Percentiles rank a stretch among this genome's conserved stretches.
Conservation (phyloP, 2,888 invertebrate species). For the Perizoma affinitatum region DNA sequence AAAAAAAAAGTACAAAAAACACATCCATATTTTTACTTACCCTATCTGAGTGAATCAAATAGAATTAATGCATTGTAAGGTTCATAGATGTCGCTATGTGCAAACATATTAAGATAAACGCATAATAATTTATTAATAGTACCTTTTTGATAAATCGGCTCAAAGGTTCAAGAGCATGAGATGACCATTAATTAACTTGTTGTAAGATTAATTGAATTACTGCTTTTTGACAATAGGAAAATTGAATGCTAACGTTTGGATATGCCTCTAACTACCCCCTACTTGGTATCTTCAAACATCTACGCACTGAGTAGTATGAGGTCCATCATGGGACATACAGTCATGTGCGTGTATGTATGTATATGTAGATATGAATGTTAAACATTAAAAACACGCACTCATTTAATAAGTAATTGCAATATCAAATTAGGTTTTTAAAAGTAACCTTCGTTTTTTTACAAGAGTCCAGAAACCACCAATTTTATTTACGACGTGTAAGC, state of each 20-base stretch:
- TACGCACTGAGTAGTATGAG: too few species aligned
- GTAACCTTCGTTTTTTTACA: slow-evolving; percentile 58
- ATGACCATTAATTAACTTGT: slow-evolving; percentile 17
- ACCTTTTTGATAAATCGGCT: slow-evolving; percentile 22
- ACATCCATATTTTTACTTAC: not conserved
- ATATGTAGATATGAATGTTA: slow-evolving; percentile 38
- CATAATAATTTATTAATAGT: slow-evolving; percentile 7
- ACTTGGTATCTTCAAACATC: too few species aligned
- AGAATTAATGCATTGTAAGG: not conserved
- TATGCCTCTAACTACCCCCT: too few species aligned
- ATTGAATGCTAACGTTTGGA: too few species aligned
- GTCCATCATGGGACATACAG: too few species aligned
- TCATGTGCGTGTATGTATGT: too few species aligned
- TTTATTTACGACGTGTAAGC: slow-evolving; percentile 84
- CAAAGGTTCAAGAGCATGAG: slow-evolving; percentile 24
- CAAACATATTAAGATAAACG: slow-evolving; percentile 4
- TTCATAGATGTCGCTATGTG: slow-evolving; percentile 12
- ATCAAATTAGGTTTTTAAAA: slow-evolving; percentile 73
- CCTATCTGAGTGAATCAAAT: not conserved
- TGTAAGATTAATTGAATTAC: slow-evolving; percentile 37
- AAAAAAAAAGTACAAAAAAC: not conserved
- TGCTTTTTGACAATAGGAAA: slow-evolving; percentile 34
- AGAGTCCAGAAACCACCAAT: slow-evolving; percentile 74
- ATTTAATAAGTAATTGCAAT: slow-evolving; percentile 57
- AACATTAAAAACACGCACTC: slow-evolving; percentile 48